Base-by-base conservation (phyloP, 1,140 invertebrate genomes). In the Stegodyphus dumicola region DNA sequence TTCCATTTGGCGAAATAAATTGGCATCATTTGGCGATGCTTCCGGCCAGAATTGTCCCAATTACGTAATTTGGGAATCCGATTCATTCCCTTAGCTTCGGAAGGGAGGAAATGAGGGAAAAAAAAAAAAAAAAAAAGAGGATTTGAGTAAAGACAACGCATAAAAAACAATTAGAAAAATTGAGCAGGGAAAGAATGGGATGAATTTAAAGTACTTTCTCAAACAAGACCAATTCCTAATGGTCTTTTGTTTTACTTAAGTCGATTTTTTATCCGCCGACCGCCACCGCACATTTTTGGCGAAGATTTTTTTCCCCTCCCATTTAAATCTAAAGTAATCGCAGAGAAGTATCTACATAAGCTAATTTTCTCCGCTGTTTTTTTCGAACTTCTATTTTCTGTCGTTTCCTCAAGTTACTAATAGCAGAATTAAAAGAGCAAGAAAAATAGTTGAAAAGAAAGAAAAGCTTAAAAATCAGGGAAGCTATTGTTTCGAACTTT, bases 131-230 rank as follows among this genome's bases (percentile, higher is more conserved):
- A 15, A 79, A 79, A 79, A 54, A 15, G 56, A 70, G n/a, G 66
- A 18, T 33, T 66, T 11, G 56, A 70, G 70, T 70, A 79, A 81
- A 81, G 7, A 73, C 53, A 73, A 73, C 66, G 53, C 18, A 81
- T 64, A 73, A 71, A 79, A 73, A 81, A 81, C 78, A 81, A 81
- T 81, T 81, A 81, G 78, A 81, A 73, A 78, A 81, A 73, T 81
- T 81, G 78, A 64, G 56, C 49, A 51, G 52, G 69, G 64, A 81
- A 60, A 52, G 52, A 81, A 71, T 54, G 67, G 70, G 78, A 18
- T 60, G 78, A 81, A 81, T 81, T 81, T 73, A 81, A 81, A 81
- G 78, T 81, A 81, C 60, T 81, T 81, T 73, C 66, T 73, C 69
- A 81, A 81, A 81, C 78, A 81, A 81, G 78, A 73, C 78, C 67